phyloP scores from a whole-genome alignment of 2,113 vertebrate genomes.

The Picathartes gymnocephalus region DNA sequence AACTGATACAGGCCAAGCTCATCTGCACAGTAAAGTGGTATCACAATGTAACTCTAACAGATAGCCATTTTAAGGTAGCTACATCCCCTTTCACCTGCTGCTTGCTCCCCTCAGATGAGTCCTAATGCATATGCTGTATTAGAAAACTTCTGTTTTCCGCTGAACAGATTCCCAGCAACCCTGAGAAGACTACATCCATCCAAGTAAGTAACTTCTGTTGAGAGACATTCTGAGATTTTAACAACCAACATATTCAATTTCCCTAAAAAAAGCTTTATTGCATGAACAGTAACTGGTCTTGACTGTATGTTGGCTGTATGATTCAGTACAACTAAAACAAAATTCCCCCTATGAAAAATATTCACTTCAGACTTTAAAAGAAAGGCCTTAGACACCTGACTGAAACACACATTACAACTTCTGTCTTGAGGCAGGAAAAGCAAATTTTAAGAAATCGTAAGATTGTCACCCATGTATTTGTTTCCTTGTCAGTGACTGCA shows the following conservation, averaged over 20 bases:
- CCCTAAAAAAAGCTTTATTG: conserved; percentile 33
- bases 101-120: background rate
- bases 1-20: background rate
- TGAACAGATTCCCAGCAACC: background rate
- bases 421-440: background rate
- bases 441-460: background rate
- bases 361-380: background rate
- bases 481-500: background rate
- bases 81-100: background rate
- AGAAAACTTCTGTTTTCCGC: background rate
- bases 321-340: conserved; percentile 7
- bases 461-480: background rate
- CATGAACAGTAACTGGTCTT: conserved; percentile 4
- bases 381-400: background rate
- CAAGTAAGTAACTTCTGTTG: background rate
- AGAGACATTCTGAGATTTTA: background rate
- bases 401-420: background rate
- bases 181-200: background rate
- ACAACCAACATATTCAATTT: background rate
- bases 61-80: background rate
- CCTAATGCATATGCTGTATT: background rate
- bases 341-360: conserved; percentile 7
- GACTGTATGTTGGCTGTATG: background rate
- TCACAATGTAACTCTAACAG: background rate
- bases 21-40: background rate